These are phyloP conservation scores for Barbus barbus DNA, from an alignment of 2,113 vertebrate genomes.

Conservation along the genomic window DNA sequence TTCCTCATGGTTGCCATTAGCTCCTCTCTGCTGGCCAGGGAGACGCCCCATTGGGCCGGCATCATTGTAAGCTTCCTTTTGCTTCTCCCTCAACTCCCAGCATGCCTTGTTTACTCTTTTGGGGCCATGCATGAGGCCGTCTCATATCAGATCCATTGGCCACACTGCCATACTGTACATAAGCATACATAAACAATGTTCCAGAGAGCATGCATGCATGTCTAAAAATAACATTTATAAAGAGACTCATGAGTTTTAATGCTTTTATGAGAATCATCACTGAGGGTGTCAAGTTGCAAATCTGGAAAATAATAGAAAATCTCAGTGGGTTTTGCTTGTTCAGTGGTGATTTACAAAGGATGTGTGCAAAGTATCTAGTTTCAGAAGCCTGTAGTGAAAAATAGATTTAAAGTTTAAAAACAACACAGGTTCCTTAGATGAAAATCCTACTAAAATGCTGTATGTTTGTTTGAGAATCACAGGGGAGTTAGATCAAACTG, in stretches of 20 bases:
- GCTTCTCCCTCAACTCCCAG: slow-evolving; percentile 46
- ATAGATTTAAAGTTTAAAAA: neutral
- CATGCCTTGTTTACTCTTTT: slow-evolving; percentile 37
- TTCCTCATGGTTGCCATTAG: slow-evolving; percentile 90
- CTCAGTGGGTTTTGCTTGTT: too few species aligned
- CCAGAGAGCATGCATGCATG: slow-evolving; percentile 6
- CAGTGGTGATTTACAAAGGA: too few species aligned
- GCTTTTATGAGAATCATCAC: too few species aligned
- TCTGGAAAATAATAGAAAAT: too few species aligned
- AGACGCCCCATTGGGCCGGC: slow-evolving; percentile 97
- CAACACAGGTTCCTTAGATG: neutral
- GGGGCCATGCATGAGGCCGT: slow-evolving; percentile 52
- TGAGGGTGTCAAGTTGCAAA: too few species aligned
- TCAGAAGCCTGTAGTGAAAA: neutral
- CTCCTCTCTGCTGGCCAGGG: slow-evolving; percentile 88
- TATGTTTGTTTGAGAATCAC: neutral
- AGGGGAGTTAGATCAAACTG: neutral
- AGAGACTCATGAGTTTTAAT: too few species aligned
- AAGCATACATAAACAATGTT: slow-evolving; percentile 15
- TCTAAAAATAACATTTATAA: neutral
- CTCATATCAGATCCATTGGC: slow-evolving; percentile 7
- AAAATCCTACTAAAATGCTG: neutral
- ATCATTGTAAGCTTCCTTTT: slow-evolving; percentile 88
- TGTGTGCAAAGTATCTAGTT: too few species aligned
- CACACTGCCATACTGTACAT: neutral